phyloP scores from a whole-genome alignment of 1,140 invertebrate species.

The Diprion similis region DNA sequence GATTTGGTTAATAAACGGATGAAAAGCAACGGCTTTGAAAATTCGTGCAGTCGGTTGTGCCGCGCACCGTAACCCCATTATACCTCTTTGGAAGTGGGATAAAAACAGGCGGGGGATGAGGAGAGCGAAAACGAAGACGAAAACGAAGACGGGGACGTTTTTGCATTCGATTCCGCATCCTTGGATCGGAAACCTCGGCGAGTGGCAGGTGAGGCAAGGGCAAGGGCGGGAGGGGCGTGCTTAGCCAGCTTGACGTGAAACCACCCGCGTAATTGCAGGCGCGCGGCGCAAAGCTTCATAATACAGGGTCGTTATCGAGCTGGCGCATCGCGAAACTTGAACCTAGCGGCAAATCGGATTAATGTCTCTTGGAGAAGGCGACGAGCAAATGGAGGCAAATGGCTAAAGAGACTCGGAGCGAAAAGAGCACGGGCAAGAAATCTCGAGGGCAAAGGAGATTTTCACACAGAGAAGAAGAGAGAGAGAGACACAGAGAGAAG shows the following conservation, averaged over 20 bases:
- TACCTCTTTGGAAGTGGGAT: neutral
- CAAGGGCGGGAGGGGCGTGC: neutral
- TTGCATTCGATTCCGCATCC: neutral
- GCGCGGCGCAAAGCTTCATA: neutral
- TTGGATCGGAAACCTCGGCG: neutral
- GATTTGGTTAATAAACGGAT: too few relatives aligned
- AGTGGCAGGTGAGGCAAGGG: neutral
- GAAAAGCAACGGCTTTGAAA: too few relatives aligned
- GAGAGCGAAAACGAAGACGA: neutral
- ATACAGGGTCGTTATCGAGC: slow-evolving; percentile 1
- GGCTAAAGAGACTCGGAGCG: neutral
- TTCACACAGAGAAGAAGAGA: neutral
- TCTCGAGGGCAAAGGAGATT: neutral
- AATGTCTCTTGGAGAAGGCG: neutral
- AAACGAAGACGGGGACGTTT: neutral
- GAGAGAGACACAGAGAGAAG: too few relatives aligned
- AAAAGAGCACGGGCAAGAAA: slow-evolving; percentile 1
- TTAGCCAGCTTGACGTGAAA: slow-evolving; percentile 4
- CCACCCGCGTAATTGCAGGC: slow-evolving; percentile 3
- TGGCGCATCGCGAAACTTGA: neutral
- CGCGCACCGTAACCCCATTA: too few relatives aligned
- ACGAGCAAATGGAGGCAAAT: neutral
- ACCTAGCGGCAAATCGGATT: slow-evolving; percentile 7
- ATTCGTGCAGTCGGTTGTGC: too few relatives aligned
- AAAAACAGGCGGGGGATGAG: neutral